Conservation (phyloP, 2,888 invertebrate genomes). For the Ariolimax columbianus region DNA sequence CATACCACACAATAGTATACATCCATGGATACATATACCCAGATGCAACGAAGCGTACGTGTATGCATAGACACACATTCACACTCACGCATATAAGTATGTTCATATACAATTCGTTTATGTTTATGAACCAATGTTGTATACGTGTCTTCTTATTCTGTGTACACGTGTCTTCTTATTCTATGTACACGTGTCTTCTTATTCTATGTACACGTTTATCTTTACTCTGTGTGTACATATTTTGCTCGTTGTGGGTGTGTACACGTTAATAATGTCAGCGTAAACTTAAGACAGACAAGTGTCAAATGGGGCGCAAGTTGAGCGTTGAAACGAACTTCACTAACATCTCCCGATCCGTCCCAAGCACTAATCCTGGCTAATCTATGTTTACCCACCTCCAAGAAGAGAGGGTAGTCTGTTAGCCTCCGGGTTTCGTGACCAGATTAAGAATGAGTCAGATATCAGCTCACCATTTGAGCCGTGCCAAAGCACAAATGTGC, state of each 20-base stretch:
- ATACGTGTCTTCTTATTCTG: too few species aligned
- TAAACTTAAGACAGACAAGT: neutral
- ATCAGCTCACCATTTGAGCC: neutral
- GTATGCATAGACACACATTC: too few species aligned
- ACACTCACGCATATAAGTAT: too few species aligned
- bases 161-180: too few species aligned
- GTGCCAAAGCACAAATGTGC: neutral
- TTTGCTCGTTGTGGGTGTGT: neutral
- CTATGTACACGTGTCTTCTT: neutral
- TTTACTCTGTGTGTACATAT: neutral
- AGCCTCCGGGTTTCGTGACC: neutral
- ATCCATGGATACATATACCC: too few species aligned
- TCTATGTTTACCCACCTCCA: neutral
- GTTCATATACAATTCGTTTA: too few species aligned
- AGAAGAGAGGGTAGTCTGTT: conserved; percentile 9
- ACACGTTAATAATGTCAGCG: neutral
- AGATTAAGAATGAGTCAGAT: conserved; percentile 5
- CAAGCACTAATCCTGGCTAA: neutral
- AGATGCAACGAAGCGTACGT: too few species aligned
- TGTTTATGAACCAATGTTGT: too few species aligned
- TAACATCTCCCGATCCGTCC: neutral
- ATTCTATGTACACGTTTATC: neutral
- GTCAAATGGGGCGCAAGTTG: neutral
- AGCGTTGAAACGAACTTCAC: neutral
- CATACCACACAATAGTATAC: too few species aligned